These are phyloP conservation scores for Acronicta alni DNA, from an alignment of 2,888 invertebrate species.

Conservation along the genomic window DNA sequence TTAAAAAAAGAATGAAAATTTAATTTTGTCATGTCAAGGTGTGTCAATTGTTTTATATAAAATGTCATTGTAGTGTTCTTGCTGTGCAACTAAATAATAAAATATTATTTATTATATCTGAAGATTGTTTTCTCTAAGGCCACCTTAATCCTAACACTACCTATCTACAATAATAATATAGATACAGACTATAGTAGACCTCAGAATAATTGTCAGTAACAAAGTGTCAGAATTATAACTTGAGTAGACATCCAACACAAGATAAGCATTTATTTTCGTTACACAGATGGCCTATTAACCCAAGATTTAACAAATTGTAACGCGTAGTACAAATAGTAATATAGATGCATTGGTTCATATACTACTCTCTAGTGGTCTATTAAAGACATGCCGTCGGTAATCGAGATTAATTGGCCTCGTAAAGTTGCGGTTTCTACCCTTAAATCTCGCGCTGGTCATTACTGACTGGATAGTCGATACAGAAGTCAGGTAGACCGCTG, in stretches of 20 bases:
- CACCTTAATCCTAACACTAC: too few relatives aligned
- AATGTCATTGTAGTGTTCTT: too few relatives aligned
- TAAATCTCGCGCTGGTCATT: slow-evolving; percentile 32
- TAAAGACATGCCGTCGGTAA: slow-evolving; percentile 28
- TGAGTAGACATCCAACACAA: slow-evolving; percentile 32
- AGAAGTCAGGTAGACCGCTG: slow-evolving; percentile 14
- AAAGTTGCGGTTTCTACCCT: slow-evolving; percentile 29
- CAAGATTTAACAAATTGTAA: slow-evolving; percentile 20
- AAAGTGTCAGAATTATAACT: slow-evolving; percentile 6
- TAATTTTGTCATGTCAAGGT: too few relatives aligned
- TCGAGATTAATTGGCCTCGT: slow-evolving; percentile 39
- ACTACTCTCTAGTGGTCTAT: slow-evolving; percentile 26
- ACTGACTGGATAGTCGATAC: slow-evolving; percentile 20
- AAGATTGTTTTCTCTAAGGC: too few relatives aligned
- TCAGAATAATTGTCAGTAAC: slow-evolving; percentile 13
- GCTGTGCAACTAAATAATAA: too few relatives aligned
- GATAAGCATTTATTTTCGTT: slow-evolving; percentile 32
- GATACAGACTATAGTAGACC: not conserved
- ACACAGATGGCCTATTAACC: slow-evolving; percentile 40
- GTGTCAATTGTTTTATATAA: too few relatives aligned
- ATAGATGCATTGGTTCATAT: slow-evolving; percentile 12
- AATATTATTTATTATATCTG: too few relatives aligned
- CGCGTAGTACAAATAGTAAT: slow-evolving; percentile 9
- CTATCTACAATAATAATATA: too few relatives aligned
- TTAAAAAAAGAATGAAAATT: too few relatives aligned